Conservation (phyloP, 2,113 vertebrate genomes). For the Corythoichthys intestinalis region DNA sequence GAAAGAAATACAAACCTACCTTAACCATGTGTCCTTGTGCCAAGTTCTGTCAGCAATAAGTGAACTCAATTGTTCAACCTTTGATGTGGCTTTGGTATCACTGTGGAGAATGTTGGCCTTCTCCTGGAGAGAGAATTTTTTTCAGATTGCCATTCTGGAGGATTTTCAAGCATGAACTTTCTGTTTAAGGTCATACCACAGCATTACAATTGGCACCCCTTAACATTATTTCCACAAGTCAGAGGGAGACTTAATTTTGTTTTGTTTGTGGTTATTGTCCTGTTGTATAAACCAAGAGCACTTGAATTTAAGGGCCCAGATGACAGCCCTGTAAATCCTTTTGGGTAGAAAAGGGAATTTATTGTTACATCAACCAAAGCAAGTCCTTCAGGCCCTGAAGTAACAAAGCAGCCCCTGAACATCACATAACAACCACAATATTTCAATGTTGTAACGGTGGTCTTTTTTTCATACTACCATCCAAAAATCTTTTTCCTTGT, state of each 20-base stretch:
- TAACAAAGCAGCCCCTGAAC: neutral
- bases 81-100: no score
- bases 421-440: neutral
- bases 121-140: no score
- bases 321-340: neutral
- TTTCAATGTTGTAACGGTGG: neutral
- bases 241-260: neutral
- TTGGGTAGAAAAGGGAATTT: neutral
- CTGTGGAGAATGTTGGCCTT: no score
- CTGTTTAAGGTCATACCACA: no score
- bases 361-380: neutral
- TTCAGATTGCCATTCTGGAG: no score
- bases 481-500: neutral
- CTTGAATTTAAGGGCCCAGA: neutral
- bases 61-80: no score
- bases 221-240: no score
- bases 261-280: neutral
- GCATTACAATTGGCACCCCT: no score
- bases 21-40: no score
- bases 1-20: no score
- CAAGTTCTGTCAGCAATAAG: no score
- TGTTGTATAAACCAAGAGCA: neutral
- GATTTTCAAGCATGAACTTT: no score
- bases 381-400: neutral
- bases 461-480: neutral